Base-by-base conservation (phyloP, 2,888 invertebrate species). In the Pocota personata region DNA sequence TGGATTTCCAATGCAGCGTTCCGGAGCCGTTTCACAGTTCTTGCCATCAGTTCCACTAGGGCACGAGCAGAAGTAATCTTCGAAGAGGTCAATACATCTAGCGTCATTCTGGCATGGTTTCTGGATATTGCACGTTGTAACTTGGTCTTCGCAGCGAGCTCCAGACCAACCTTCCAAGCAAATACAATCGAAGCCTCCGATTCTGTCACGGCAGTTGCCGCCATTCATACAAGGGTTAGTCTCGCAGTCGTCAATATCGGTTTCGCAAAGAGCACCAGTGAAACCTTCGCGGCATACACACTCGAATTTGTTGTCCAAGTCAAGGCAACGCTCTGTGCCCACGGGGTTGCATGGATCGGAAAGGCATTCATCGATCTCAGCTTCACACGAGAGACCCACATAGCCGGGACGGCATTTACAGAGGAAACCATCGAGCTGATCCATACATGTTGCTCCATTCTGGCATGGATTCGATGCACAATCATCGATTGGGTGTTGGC, bases 1-100 rank as follows among this genome's bases (percentile, higher is more conserved):
- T 3, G 98, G 98, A 78, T 92, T 91, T 0, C 92, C 92, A 37
- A 92, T 92, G 67, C 92, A 92, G 40, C 98, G 95, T 92, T 98
- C 98, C 2, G 98, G 98, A 0, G 98, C 98, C 0, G 98, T 98
- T 93, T 98, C 98, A 92, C 99, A 99, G 91, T 98, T 97, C 92
- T 98, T 98, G 8, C 98, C 99, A 90, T 98, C 98, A 0, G 98
- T 98, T 89, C 98, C 98, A 87, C 97, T 97, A 55, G 98, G 98
- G 90, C 98, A 98, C 7, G 92, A 92, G 66, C 93, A 93, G 92
- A 93, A 93, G 80, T 92, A 93, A 80, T 93, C 93, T 93, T 97
- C 96, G 95, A 98, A 98, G 10, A 98, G 94, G 90, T 98, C 96
- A 83, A 98, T 97, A 91, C 98, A 98, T 50, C 94, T 95, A 16